Evolutionary conservation across 2,113 vertebrate species (phyloP), one percentile per base, ranked within the genome.

Genomic region (Hucho hucho): DNA sequence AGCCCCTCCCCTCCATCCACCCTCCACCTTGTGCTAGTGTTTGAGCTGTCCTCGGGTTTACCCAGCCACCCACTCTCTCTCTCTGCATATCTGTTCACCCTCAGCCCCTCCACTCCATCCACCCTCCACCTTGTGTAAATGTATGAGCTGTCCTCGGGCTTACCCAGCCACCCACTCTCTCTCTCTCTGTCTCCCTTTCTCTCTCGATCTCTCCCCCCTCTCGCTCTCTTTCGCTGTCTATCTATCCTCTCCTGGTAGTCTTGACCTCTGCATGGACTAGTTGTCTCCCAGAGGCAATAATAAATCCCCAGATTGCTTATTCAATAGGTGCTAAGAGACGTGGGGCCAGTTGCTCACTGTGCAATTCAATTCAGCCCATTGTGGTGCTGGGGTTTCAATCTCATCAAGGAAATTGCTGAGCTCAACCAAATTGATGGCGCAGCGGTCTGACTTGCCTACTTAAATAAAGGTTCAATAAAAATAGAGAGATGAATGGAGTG

Each of bases 201-300:
- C 61, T 32, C 32, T n/a, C 5, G 20, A 29, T 16, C 28, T 70
- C 72, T 56, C 22, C 20, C 22, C 7, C 3, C 25, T 14, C 59
- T 77, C 46, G 56, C 6, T 29, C 63, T 56, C 20, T 70, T 26
- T 63, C 24, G 9, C 37, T 43, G 9, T 11, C 37, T 43, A 43
- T 43, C 9, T 12, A 43, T 43, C 37, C 6, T 73, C 22, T 68
- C 1, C 12, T 53, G 3, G 12, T 18, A 5, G 12, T 53, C 49
- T 80, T 87, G 75, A 82, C 85, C 79, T 80, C 37, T 79, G 79
- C 77, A 82, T 81, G 74, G 73, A 79, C 75, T 32, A 63, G 70
- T 83, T 56, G 77, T 88, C 79, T 86, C 76, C 79, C 68, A 74
- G 28, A 83, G 81, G 75, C 72, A 77, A 67, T 68, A 87, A 73